Percentiles rank a stretch among this genome's conserved stretches.
These are phyloP conservation scores for Platorchestia sp. DNA, from an alignment of 1,140 invertebrate genomes.

Conservation along the genomic window DNA sequence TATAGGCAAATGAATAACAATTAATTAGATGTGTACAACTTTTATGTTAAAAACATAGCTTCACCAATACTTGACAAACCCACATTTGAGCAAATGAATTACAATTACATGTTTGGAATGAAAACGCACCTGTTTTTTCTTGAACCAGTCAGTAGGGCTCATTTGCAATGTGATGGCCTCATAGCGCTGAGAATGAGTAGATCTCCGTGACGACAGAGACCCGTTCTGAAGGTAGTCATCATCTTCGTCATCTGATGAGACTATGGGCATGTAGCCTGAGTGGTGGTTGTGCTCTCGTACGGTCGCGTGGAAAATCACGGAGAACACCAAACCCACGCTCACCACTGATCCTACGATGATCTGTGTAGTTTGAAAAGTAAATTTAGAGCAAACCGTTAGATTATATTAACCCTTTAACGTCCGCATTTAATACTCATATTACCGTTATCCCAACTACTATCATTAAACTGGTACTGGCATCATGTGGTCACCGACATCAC, in stretches of 20 bases:
- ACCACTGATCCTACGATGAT: slow-evolving; percentile 82
- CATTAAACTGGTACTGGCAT: no score
- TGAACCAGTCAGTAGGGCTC: slow-evolving; percentile 77
- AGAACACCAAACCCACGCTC: slow-evolving; percentile 79
- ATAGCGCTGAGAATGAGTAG: slow-evolving; percentile 74
- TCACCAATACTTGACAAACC: no score
- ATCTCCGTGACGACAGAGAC: slow-evolving; percentile 60
- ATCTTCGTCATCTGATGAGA: neutral
- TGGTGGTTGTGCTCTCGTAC: slow-evolving; percentile 42
- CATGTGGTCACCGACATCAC: no score
- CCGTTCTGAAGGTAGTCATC: neutral
- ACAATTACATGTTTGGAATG: neutral
- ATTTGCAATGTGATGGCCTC: slow-evolving; percentile 76
- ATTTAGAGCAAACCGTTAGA: no score
- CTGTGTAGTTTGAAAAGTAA: slow-evolving; percentile 70
- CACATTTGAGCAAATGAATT: no score
- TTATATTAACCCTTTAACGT: no score
- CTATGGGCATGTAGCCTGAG: neutral
- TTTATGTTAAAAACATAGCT: no score
- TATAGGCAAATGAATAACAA: no score
- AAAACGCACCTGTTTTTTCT: slow-evolving; percentile 78
- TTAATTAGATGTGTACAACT: no score
- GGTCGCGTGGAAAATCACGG: slow-evolving; percentile 82
- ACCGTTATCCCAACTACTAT: no score
- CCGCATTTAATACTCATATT: no score